Conservation (phyloP, 2,113 vertebrate species). For the Rhabdomys dilectus region DNA sequence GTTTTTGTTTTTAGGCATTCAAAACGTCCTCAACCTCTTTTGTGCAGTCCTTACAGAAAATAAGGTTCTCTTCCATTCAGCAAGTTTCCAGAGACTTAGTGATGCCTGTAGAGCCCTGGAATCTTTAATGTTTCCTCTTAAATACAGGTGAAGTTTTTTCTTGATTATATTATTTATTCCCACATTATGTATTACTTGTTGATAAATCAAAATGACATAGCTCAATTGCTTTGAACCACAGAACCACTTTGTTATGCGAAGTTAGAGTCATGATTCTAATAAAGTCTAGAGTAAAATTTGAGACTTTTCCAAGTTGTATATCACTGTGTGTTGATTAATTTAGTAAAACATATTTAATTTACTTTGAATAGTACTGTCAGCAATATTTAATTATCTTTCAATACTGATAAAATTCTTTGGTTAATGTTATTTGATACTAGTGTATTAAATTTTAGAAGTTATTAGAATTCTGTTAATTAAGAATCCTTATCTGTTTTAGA, state of each 20-base stretch:
- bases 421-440: constrained; percentile 46
- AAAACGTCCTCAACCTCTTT: constrained; percentile 97
- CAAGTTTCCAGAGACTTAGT: constrained; percentile 97
- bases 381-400: constrained; percentile 66
- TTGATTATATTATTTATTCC: constrained; percentile 46
- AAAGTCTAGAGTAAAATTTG: constrained; percentile 65
- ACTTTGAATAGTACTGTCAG: constrained; percentile 45
- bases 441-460: constrained; percentile 16
- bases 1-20: constrained; percentile 92
- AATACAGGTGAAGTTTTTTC: constrained; percentile 93
- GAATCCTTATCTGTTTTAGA: constrained; percentile 25
- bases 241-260: constrained; percentile 47
- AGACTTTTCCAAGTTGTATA: constrained; percentile 55
- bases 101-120: constrained; percentile 97
- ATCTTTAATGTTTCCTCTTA: constrained; percentile 98
- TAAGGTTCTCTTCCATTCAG: constrained; percentile 98
- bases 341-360: constrained; percentile 56
- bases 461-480: constrained; percentile 42
- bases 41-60: constrained; percentile 98
- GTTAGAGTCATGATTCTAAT: constrained; percentile 54
- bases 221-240: constrained; percentile 32
- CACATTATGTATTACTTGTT: constrained; percentile 19
- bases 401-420: constrained; percentile 48
- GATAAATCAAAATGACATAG: background rate
- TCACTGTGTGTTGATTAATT: constrained; percentile 52